These are phyloP conservation scores for Xanthia icteritia DNA, from an alignment of 2,888 invertebrate species.

Conservation along the genomic window DNA sequence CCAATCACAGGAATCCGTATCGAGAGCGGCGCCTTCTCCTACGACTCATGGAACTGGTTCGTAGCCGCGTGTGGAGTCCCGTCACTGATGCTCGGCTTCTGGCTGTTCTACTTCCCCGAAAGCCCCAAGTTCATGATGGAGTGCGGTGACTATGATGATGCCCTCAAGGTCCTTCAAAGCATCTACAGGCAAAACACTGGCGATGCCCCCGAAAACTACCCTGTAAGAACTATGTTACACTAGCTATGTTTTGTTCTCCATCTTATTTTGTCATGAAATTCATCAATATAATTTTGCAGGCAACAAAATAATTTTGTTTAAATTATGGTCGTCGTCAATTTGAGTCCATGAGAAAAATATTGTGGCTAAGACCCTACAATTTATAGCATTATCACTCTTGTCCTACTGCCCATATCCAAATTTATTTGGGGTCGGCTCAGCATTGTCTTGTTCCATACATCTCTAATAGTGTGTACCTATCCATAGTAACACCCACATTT, in stretches of 20 bases:
- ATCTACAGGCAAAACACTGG: conserved; percentile 94
- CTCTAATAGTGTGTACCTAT: background rate
- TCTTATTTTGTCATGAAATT: background rate
- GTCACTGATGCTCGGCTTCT: conserved; percentile 92
- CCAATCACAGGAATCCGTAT: conserved; percentile 92
- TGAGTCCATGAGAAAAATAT: background rate
- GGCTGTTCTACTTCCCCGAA: conserved; percentile 94
- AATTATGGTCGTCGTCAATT: background rate
- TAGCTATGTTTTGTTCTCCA: background rate
- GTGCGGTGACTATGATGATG: conserved; percentile 94
- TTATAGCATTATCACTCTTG: no score
- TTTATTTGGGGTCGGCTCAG: background rate
- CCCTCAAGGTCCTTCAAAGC: conserved; percentile 92
- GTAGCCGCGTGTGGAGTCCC: conserved; percentile 94
- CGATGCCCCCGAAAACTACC: conserved; percentile 92
- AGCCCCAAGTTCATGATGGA: conserved; percentile 96
- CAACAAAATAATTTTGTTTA: background rate
- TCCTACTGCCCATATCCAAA: background rate
- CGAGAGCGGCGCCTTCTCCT: conserved; percentile 91
- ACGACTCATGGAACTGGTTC: conserved; percentile 95
- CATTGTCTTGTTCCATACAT: background rate
- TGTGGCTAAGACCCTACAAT: background rate
- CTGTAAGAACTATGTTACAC: conserved; percentile 86
- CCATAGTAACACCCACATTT: background rate
- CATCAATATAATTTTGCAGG: no score